phyloP scores from a whole-genome alignment of 2,113 vertebrate genomes.

The Notarius lentiginosus region DNA sequence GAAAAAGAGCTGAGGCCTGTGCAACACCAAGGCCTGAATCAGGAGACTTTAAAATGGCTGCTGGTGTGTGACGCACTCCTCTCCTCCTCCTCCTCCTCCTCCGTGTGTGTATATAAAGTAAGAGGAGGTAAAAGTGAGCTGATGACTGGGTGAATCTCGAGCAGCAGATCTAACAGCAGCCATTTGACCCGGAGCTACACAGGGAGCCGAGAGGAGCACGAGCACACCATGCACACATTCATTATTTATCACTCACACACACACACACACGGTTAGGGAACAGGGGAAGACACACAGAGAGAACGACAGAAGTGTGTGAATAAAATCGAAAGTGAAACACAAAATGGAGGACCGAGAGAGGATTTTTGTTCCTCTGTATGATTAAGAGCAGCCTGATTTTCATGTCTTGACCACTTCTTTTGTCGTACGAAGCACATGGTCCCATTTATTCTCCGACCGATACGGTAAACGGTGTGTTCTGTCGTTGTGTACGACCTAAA shows the following conservation, averaged over 20 bases:
- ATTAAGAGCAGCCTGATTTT: background rate
- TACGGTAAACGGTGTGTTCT: background rate
- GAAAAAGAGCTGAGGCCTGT: background rate
- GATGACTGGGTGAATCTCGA: slow-evolving; percentile 4
- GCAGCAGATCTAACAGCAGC: slow-evolving; percentile 18
- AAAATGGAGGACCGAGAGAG: background rate
- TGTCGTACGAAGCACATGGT: too few species aligned
- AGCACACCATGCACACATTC: slow-evolving; percentile 10
- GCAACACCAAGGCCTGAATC: background rate
- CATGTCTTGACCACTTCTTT: background rate
- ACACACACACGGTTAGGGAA: background rate
- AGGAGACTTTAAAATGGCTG: background rate
- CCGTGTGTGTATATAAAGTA: background rate
- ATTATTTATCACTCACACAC: slow-evolving; percentile 18
- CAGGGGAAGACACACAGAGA: background rate
- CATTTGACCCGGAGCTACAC: slow-evolving; percentile 22
- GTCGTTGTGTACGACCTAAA: background rate
- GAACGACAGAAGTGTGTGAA: background rate
- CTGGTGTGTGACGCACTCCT: background rate
- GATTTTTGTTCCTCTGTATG: background rate
- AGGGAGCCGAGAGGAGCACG: background rate
- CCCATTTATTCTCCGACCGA: background rate
- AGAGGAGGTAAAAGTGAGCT: background rate
- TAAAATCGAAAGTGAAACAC: background rate
- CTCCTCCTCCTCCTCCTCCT: too few species aligned